Evolutionary conservation across 1,140 invertebrate species (phyloP).

Genomic region (Chrysomallon squamiferum): DNA sequence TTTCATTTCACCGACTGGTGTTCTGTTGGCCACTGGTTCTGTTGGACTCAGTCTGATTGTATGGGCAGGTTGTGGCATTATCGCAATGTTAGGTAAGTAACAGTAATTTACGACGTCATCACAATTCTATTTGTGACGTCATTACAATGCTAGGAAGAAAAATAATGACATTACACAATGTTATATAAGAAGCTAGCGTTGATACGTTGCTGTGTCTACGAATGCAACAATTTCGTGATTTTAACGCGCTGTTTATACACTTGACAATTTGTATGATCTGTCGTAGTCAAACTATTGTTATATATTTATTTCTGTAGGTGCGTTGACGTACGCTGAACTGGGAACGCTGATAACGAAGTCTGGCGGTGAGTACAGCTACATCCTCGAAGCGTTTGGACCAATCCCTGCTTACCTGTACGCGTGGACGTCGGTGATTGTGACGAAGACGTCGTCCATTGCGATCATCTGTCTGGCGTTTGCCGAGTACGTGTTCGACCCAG

Average conservation of each 20-base stretch:
- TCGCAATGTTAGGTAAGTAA: constrained; percentile 77
- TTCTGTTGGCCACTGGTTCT: constrained; percentile 81
- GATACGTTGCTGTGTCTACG: background rate
- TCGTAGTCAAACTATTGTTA: no score
- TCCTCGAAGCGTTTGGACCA: constrained; percentile 49
- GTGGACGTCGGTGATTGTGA: constrained; percentile 72
- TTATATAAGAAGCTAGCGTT: background rate
- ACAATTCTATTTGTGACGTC: constrained; percentile 93
- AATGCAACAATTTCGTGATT: no score
- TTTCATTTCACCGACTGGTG: constrained; percentile 95
- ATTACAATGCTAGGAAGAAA: constrained; percentile 68
- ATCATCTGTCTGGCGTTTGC: constrained; percentile 92
- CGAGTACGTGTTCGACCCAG: constrained; percentile 87
- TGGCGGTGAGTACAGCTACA: constrained; percentile 57
- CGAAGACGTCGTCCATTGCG: constrained; percentile 76
- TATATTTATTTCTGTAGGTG: constrained; percentile 68
- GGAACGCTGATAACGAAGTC: constrained; percentile 69
- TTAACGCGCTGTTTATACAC: no score
- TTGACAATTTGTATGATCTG: no score
- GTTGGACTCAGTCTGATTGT: constrained; percentile 88
- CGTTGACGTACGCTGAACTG: constrained; percentile 81
- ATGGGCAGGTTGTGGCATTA: constrained; percentile 85
- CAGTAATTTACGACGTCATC: no score
- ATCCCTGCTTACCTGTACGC: constrained; percentile 55
- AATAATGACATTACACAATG: background rate